A percentile compares a stretch with the other conserved stretches of the same genome.
Evolutionary conservation across 2,797 vertebrate species (phyloP).

Genomic region (Scleropages formosus): DNA sequence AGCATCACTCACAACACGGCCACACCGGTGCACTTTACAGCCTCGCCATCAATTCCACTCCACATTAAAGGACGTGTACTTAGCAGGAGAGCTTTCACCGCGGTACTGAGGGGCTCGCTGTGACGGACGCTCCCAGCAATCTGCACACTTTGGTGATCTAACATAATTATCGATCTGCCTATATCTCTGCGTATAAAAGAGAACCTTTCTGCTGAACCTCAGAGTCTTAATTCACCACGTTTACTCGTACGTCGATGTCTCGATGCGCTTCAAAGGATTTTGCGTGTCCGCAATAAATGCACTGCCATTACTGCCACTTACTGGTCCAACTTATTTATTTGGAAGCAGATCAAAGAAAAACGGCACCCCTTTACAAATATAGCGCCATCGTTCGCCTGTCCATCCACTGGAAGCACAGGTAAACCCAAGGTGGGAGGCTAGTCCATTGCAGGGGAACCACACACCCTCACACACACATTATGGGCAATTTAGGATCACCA

Average conservation of each 20-base stretch:
- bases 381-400: too few species aligned
- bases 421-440: too few species aligned
- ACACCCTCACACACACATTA: too few species aligned
- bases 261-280: neutral
- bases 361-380: too few species aligned
- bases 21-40: constrained; percentile 48
- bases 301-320: neutral
- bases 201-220: constrained; percentile 1
- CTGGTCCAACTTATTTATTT: neutral
- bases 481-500: too few species aligned
- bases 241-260: constrained; percentile 1
- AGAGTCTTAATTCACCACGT: neutral
- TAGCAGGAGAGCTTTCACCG: constrained; percentile 62
- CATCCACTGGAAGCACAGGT: too few species aligned
- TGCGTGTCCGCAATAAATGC: neutral
- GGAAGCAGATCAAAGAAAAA: too few species aligned
- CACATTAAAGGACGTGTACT: constrained; percentile 65
- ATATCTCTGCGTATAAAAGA: neutral
- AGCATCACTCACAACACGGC: constrained; percentile 63
- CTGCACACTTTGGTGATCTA: constrained; percentile 2
- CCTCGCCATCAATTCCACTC: constrained; percentile 69
- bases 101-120: constrained; percentile 54
- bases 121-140: constrained; percentile 41
- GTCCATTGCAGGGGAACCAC: too few species aligned
- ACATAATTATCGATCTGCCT: neutral